These are phyloP conservation scores for Nomada fucata DNA, from an alignment of 2,888 invertebrate genomes.

Conservation along the genomic window DNA sequence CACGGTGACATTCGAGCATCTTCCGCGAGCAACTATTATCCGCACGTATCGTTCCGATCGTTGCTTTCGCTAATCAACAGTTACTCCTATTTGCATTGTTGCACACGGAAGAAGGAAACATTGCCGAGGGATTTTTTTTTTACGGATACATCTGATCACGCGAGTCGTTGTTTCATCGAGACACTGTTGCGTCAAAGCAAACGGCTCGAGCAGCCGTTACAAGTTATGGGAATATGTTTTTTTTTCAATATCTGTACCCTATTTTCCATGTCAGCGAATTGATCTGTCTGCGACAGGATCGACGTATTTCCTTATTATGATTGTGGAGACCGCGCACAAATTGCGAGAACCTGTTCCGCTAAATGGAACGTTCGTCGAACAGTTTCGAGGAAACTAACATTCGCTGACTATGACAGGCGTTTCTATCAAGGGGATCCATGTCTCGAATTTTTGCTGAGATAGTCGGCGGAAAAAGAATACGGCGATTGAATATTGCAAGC, in stretches of 20 bases:
- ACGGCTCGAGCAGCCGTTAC: no score
- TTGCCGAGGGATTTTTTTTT: no score
- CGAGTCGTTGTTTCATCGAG: no score
- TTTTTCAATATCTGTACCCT: no score
- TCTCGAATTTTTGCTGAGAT: background rate
- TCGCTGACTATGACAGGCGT: background rate
- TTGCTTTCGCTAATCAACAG: conserved; percentile 53
- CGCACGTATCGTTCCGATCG: conserved; percentile 26
- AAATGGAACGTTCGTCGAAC: background rate
- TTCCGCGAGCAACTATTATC: conserved; percentile 15
- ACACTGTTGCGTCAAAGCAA: no score
- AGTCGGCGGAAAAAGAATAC: conserved; percentile 1
- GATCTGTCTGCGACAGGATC: background rate
- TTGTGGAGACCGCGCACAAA: background rate
- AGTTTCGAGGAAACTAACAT: conserved; percentile 21
- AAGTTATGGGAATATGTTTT: no score
- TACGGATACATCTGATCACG: no score
- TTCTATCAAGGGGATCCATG: background rate
- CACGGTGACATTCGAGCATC: conserved; percentile 47
- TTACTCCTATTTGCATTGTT: conserved; percentile 3
- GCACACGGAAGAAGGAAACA: no score
- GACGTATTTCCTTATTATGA: background rate
- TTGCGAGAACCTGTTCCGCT: conserved; percentile 10
- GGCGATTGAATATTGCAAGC: background rate
- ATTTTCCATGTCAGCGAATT: background rate